phyloP scores from a whole-genome alignment of 2,113 vertebrate genomes.

The Gobiocypris rarus region DNA sequence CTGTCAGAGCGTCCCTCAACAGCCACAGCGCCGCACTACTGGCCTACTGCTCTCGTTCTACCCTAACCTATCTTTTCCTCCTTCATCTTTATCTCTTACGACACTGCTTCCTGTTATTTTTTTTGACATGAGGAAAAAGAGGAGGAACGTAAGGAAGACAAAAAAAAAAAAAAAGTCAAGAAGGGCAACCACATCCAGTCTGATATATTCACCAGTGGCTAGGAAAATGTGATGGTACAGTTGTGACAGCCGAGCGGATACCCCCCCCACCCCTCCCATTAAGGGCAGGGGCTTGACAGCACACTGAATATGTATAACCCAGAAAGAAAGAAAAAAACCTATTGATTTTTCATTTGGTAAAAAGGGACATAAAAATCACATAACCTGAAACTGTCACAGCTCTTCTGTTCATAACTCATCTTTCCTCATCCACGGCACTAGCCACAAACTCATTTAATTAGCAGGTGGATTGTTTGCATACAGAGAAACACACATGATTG shows the following conservation, averaged over 20 bases:
- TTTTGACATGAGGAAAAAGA: conserved; percentile 62
- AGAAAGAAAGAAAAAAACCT: conserved; percentile 79
- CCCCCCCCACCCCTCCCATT: conserved; percentile 74
- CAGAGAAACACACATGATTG: conserved; percentile 62
- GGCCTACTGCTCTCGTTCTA: not conserved
- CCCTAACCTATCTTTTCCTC: conserved; percentile 39
- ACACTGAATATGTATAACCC: conserved; percentile 98
- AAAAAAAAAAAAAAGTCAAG: conserved; percentile 74
- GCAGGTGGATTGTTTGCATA: conserved; percentile 76
- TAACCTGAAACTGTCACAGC: conserved; percentile 99
- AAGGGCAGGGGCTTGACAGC: conserved; percentile 88
- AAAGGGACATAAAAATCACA: conserved; percentile 81
- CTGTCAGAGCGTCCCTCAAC: conserved; percentile 46
- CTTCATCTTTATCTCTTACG: conserved; percentile 54
- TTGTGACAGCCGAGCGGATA: conserved; percentile 88
- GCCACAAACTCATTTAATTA: conserved; percentile 97
- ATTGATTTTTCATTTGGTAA: conserved; percentile 99
- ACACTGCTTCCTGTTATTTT: conserved; percentile 63
- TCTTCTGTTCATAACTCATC: conserved; percentile 98
- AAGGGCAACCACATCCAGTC: conserved; percentile 97
- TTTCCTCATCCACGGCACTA: conserved; percentile 80
- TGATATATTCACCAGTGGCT: conserved; percentile 99
- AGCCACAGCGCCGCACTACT: conserved; percentile 44
- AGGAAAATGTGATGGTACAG: conserved; percentile 92
- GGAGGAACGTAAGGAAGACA: conserved; percentile 54